Percentiles rank a stretch among this genome's conserved stretches.
Evolutionary conservation across 1,140 invertebrate species (phyloP).

Genomic region (Akabosia matsudoensis): DNA sequence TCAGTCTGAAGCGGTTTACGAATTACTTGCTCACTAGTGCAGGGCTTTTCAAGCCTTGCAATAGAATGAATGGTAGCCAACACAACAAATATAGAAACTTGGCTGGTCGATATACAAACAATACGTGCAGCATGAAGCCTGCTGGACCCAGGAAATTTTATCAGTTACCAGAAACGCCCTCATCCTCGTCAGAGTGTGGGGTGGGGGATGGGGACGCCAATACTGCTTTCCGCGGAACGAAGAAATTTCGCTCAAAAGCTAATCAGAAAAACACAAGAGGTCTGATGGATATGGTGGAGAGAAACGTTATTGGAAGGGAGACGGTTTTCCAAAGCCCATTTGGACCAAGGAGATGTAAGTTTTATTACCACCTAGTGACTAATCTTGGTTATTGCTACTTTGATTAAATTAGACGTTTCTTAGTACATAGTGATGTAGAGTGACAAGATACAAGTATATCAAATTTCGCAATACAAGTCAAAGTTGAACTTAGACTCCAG

Average conservation of each 20-base stretch:
- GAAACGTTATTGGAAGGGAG: constrained; percentile 38
- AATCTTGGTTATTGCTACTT: too few species aligned
- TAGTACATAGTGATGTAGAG: too few species aligned
- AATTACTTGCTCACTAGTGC: neutral
- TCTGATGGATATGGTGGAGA: constrained; percentile 42
- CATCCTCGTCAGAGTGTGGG: constrained; percentile 16
- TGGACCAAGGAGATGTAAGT: constrained; percentile 42
- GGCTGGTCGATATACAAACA: neutral
- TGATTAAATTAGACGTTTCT: too few species aligned
- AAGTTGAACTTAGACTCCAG: too few species aligned
- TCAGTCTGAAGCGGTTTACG: neutral
- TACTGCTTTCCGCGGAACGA: constrained; percentile 21
- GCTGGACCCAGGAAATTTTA: constrained; percentile 53
- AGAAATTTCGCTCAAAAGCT: constrained; percentile 40
- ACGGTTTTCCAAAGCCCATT: constrained; percentile 43
- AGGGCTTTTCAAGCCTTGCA: neutral
- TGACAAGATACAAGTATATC: too few species aligned
- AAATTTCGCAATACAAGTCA: too few species aligned
- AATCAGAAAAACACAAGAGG: constrained; percentile 33
- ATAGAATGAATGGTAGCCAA: neutral
- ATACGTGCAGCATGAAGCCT: neutral
- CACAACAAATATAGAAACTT: neutral
- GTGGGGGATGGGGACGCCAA: neutral
- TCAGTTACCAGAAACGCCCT: constrained; percentile 51
- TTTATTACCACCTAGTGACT: too few species aligned